phyloP scores from a whole-genome alignment of 2,797 vertebrate species.

The Amphiprion clarkii region DNA sequence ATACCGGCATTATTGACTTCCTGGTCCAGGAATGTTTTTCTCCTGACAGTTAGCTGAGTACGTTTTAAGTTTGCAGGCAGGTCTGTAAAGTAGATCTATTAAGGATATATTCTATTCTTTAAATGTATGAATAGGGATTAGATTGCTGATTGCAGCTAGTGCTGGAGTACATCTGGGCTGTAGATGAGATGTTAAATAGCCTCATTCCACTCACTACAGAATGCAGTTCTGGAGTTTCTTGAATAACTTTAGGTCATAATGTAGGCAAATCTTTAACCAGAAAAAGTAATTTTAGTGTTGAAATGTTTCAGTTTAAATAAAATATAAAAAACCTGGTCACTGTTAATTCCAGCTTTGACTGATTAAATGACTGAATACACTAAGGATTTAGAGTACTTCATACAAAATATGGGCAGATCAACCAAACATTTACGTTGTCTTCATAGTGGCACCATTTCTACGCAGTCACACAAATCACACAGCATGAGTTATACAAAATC shows the following conservation, averaged over 20 bases:
- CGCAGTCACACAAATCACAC: slow-evolving; percentile 6
- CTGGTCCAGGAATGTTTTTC: slow-evolving; percentile 80
- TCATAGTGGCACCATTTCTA: not conserved
- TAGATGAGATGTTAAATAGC: slow-evolving; percentile 16
- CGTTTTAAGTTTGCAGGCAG: slow-evolving; percentile 73
- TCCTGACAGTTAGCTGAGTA: slow-evolving; percentile 80
- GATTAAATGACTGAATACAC: not conserved
- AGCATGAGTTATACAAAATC: slow-evolving; percentile 36
- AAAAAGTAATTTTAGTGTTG: not conserved
- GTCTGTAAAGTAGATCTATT: slow-evolving; percentile 73
- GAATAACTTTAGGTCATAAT: too few species aligned
- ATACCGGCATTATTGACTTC: slow-evolving; percentile 83
- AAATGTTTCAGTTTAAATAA: not conserved
- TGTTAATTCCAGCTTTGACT: not conserved
- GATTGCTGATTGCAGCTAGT: slow-evolving; percentile 37
- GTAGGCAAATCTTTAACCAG: too few species aligned
- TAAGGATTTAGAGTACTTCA: not conserved
- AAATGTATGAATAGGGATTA: slow-evolving; percentile 53
- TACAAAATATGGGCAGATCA: not conserved
- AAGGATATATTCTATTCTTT: slow-evolving; percentile 43
- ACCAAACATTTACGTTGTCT: slow-evolving; percentile 18
- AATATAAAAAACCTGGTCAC: not conserved
- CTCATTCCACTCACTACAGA: not conserved
- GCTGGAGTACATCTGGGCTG: slow-evolving; percentile 17
- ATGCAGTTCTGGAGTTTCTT: slow-evolving; percentile 1